Conservation (phyloP, 2,113 vertebrate genomes). For the Ictalurus furcatus region DNA sequence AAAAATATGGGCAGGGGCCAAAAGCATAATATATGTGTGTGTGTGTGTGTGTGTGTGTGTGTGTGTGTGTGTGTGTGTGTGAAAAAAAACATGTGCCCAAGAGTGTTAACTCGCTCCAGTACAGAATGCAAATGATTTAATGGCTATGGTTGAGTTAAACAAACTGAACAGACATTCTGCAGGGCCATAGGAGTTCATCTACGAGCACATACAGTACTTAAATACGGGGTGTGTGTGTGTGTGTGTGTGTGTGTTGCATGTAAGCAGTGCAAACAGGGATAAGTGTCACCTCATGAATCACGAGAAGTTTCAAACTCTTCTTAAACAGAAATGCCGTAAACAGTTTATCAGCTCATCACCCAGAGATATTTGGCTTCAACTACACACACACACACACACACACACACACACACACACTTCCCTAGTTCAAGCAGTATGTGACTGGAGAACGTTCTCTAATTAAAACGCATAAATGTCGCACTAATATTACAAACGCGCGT, state of each 20-base stretch:
- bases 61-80: not conserved
- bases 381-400: not conserved
- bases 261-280: not conserved
- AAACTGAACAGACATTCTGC: constrained; percentile 45
- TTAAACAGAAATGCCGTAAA: not conserved
- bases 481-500: not conserved
- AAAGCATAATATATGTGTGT: not conserved
- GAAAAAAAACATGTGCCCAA: not conserved
- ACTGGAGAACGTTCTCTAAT: not conserved
- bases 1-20: constrained; percentile 44
- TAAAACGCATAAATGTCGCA: not conserved
- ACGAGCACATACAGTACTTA: not conserved
- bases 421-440: not conserved
- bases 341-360: not conserved
- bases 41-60: too few relatives aligned
- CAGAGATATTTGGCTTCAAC: not conserved
- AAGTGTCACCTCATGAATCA: not conserved
- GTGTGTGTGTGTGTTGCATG: not conserved
- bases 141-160: constrained; percentile 46
- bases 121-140: constrained; percentile 19
- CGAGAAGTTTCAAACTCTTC: not conserved
- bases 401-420: not conserved
- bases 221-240: not conserved
- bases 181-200: not conserved
- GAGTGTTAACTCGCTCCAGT: not conserved